phyloP scores from a whole-genome alignment of 2,888 invertebrate species.

The Drosophila merina region DNA sequence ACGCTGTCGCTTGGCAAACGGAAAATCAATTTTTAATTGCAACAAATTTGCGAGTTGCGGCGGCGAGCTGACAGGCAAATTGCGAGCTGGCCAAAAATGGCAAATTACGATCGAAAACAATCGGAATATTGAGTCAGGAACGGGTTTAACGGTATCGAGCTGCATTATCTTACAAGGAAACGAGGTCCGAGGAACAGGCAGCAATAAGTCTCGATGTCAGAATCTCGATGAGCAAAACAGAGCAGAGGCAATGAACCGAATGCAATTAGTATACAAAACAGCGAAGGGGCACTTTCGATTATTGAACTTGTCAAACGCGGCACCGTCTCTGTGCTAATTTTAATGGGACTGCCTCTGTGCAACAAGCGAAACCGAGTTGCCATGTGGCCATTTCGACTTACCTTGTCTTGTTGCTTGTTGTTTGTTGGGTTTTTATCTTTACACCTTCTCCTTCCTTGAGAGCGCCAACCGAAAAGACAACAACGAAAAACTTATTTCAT shows the following conservation, averaged over 20 bases:
- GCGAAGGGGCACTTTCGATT: slow-evolving; percentile 64
- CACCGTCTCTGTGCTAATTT: slow-evolving; percentile 14
- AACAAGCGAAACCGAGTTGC: slow-evolving; percentile 26
- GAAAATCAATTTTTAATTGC: slow-evolving; percentile 75
- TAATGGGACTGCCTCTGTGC: slow-evolving; percentile 15
- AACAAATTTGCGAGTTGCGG: slow-evolving; percentile 62
- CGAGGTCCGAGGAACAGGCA: slow-evolving; percentile 43
- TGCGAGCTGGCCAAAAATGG: slow-evolving; percentile 65
- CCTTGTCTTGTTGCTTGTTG: slow-evolving; percentile 2
- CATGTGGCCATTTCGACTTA: slow-evolving; percentile 22
- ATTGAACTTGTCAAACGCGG: slow-evolving; percentile 61
- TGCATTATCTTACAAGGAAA: slow-evolving; percentile 54
- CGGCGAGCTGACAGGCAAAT: slow-evolving; percentile 55
- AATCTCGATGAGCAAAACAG: slow-evolving; percentile 10
- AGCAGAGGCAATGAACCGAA: slow-evolving; percentile 64
- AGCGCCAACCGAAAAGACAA: slow-evolving; percentile 15
- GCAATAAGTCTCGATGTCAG: slow-evolving; percentile 32
- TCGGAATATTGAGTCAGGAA: slow-evolving; percentile 67
- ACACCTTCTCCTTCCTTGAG: slow-evolving; percentile 19
- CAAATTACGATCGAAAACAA: slow-evolving; percentile 45
- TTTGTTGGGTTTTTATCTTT: background rate
- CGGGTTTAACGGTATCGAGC: slow-evolving; percentile 63
- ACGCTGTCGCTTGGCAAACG: slow-evolving; percentile 42
- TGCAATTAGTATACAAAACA: slow-evolving; percentile 49
- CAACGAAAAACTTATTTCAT: slow-evolving; percentile 30